phyloP scores from a whole-genome alignment of 92 coral and sea anemone species.

The Palythoa heliodiscus region DNA sequence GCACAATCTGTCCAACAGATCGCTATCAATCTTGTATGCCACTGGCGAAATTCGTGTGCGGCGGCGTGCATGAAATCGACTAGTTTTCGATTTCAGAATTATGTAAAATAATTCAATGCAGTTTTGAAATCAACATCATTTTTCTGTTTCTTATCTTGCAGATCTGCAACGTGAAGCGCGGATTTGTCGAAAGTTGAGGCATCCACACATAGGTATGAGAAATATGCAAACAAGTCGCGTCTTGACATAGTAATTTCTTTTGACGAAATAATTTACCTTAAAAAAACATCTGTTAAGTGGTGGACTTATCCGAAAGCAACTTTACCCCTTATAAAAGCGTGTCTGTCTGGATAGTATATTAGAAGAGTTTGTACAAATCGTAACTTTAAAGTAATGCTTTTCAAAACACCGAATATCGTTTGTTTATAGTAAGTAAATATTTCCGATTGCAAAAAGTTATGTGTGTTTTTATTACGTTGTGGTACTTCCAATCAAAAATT shows the following conservation, averaged over 20 bases:
- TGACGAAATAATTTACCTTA: background rate
- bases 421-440: constrained; percentile 12
- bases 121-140: constrained; percentile 7
- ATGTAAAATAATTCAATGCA: constrained; percentile 1
- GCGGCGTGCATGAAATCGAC: constrained; percentile 8
- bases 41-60: constrained; percentile 28
- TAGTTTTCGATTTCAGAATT: constrained; percentile 21
- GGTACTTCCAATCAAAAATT: constrained; percentile 3
- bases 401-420: background rate
- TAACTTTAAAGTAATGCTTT: background rate
- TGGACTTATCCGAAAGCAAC: background rate
- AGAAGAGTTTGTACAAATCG: background rate
- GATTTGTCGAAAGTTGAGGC: constrained; percentile 87
- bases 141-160: constrained; percentile 46
- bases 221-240: constrained; percentile 9
- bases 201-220: constrained; percentile 94
- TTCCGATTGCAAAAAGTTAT: constrained; percentile 10
- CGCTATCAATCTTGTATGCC: background rate
- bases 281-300: constrained; percentile 38
- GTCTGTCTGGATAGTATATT: background rate
- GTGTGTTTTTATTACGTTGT: background rate
- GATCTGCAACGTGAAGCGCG: constrained; percentile 94
- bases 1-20: constrained; percentile 7
- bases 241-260: background rate
- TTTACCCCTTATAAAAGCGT: background rate